These are phyloP conservation scores for Ptyas mucosa DNA, from an alignment of 2,113 vertebrate species.

Conservation along the genomic window DNA sequence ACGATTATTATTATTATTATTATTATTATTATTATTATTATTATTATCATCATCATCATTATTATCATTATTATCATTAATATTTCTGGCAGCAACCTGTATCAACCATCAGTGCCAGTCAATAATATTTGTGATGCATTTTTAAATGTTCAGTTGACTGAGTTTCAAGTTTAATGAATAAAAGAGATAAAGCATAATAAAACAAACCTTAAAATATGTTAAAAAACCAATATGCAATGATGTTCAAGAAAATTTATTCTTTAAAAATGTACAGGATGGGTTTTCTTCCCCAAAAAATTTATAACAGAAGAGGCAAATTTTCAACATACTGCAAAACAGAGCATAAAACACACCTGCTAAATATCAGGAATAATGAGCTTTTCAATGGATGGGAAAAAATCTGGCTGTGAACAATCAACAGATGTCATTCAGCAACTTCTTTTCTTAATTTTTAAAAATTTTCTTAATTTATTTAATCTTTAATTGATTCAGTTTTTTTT, in stretches of 20 bases:
- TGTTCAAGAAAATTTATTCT: background rate
- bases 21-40: too few relatives aligned
- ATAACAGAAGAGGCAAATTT: background rate
- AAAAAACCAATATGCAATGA: background rate
- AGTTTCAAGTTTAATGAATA: too few relatives aligned
- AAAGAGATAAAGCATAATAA: background rate
- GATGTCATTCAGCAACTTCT: background rate
- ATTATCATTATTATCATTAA: too few relatives aligned
- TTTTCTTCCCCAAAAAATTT: background rate
- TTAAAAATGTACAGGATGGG: background rate
- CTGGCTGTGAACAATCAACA: background rate
- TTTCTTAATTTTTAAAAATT: background rate
- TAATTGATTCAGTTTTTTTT: background rate
- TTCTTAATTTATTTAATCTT: background rate
- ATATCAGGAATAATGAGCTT: background rate
- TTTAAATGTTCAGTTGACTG: too few relatives aligned
- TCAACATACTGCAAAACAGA: background rate
- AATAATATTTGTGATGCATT: too few relatives aligned
- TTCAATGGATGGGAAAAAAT: background rate
- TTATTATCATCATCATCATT: too few relatives aligned
- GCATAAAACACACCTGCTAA: background rate
- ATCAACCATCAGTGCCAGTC: too few relatives aligned
- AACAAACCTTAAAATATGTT: background rate
- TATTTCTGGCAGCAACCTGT: too few relatives aligned
- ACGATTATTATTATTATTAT: background rate